These are phyloP conservation scores for Zaprionus nigranus DNA, from an alignment of 1,140 invertebrate species.

Conservation along the genomic window DNA sequence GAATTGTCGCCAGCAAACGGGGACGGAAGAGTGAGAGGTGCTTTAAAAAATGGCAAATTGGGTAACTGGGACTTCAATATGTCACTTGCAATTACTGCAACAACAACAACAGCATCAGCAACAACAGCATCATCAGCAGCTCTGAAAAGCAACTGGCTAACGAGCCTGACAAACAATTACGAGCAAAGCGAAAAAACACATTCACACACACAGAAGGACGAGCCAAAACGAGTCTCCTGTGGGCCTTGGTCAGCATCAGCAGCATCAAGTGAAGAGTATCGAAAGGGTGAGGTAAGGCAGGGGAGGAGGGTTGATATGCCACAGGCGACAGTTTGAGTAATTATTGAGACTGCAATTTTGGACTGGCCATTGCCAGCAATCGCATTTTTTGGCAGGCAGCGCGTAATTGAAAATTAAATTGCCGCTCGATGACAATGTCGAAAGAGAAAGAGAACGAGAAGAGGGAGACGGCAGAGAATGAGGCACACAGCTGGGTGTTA, in stretches of 20 bases:
- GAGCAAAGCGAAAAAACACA: conserved; percentile 44
- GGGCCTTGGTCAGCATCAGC: conserved; percentile 35
- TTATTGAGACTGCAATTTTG: conserved; percentile 75
- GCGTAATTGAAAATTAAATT: conserved; percentile 82
- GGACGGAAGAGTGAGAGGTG: background rate
- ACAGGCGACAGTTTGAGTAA: conserved; percentile 80
- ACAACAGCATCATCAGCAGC: background rate
- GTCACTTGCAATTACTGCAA: conserved; percentile 75
- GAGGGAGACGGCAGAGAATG: background rate
- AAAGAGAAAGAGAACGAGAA: background rate
- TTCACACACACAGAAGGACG: conserved; percentile 21
- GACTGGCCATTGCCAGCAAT: conserved; percentile 44
- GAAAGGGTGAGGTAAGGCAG: background rate
- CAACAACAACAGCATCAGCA: conserved; percentile 27
- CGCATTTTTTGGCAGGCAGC: conserved; percentile 64
- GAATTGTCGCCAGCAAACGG: background rate
- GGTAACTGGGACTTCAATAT: conserved; percentile 58
- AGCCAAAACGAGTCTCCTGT: conserved; percentile 48
- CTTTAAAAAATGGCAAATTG: conserved; percentile 23
- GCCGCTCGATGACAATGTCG: conserved; percentile 46
- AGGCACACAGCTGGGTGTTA: background rate
- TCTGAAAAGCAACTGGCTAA: conserved; percentile 41
- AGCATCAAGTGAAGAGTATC: conserved; percentile 7
- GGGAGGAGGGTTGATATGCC: conserved; percentile 31
- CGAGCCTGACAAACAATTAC: conserved; percentile 80